Percentiles rank a stretch among this genome's conserved stretches.
These are phyloP conservation scores for Cybosia mesomella DNA, from an alignment of 2,888 invertebrate genomes.

Conservation along the genomic window DNA sequence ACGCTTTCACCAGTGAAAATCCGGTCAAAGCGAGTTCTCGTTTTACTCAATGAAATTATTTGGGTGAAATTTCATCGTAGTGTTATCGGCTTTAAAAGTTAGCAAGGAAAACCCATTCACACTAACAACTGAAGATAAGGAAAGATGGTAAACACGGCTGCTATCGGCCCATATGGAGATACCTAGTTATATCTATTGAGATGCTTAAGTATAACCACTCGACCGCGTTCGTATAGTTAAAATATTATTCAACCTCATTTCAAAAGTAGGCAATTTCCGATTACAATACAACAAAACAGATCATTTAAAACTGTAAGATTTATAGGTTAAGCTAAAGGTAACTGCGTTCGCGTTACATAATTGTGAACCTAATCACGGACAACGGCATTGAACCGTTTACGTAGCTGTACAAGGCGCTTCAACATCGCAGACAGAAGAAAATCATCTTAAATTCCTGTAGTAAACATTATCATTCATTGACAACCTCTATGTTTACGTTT, in stretches of 20 bases:
- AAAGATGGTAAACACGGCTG: neutral
- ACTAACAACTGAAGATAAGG: neutral
- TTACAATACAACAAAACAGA: neutral
- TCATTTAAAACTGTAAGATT: constrained; percentile 1
- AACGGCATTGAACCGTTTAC: constrained; percentile 51
- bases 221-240: neutral
- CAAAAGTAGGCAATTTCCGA: neutral
- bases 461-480: constrained; percentile 16
- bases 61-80: neutral
- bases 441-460: constrained; percentile 7
- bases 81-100: neutral
- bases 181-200: constrained; percentile 7
- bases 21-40: neutral
- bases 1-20: neutral
- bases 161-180: constrained; percentile 5
- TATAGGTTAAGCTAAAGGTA: constrained; percentile 28
- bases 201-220: neutral
- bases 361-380: constrained; percentile 47
- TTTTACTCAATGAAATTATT: neutral
- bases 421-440: constrained; percentile 19
- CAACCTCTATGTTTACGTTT: constrained; percentile 23
- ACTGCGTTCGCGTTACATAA: constrained; percentile 49
- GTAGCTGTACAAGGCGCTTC: constrained; percentile 36
- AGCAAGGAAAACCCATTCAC: neutral
- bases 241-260: neutral